phyloP scores from a whole-genome alignment of 2,888 invertebrate genomes.

The Acrobasis suavella region DNA sequence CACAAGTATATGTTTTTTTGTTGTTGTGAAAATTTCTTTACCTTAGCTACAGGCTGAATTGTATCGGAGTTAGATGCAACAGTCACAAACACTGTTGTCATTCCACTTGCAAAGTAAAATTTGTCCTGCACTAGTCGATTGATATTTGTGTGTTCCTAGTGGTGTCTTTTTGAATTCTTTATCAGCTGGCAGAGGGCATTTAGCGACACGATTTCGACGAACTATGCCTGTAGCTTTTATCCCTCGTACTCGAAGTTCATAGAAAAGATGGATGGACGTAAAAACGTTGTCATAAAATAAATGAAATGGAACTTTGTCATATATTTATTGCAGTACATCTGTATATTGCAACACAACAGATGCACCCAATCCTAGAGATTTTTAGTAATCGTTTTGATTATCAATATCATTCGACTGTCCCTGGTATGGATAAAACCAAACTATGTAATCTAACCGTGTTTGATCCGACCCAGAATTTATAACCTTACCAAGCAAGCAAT shows the following conservation, averaged over 20 bases:
- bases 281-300: neutral
- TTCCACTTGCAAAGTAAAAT: too few relatives aligned
- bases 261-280: conserved; percentile 1
- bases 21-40: too few relatives aligned
- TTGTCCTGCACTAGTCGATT: too few relatives aligned
- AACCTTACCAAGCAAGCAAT: too few relatives aligned
- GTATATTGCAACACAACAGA: neutral
- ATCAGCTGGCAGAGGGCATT: neutral
- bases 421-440: neutral
- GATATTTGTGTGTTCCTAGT: too few relatives aligned
- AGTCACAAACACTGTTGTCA: too few relatives aligned
- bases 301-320: too few relatives aligned
- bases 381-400: neutral
- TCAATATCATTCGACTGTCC: neutral
- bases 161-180: too few relatives aligned
- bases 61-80: too few relatives aligned
- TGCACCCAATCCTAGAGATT: neutral
- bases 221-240: neutral
- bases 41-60: too few relatives aligned
- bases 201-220: neutral
- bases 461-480: neutral
- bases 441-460: neutral
- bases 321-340: neutral
- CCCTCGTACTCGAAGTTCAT: neutral
- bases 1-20: too few relatives aligned